phyloP scores from a whole-genome alignment of 2,797 vertebrate genomes.

The Pseudochromis fuscus region DNA sequence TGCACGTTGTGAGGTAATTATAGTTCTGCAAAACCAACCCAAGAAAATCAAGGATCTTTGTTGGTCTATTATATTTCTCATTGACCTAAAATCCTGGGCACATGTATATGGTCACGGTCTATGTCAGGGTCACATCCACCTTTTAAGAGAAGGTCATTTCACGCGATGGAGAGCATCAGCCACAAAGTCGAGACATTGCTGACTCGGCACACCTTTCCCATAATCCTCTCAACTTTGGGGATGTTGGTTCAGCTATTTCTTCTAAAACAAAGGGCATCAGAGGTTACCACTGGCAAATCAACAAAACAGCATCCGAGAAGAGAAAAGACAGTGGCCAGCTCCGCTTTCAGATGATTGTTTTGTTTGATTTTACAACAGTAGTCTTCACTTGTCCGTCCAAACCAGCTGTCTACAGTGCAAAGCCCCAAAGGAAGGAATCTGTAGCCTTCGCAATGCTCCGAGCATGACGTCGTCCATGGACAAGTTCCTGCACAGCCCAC shows the following conservation, averaged over 20 bases:
- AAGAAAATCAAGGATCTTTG: not conserved
- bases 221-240: slow-evolving; percentile 47
- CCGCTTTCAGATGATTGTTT: slow-evolving; percentile 40
- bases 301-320: slow-evolving; percentile 11
- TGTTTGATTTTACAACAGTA: slow-evolving; percentile 55
- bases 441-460: slow-evolving; percentile 23
- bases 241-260: slow-evolving; percentile 41
- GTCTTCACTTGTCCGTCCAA: slow-evolving; percentile 35
- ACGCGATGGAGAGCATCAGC: slow-evolving; percentile 47
- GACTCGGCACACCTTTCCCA: slow-evolving; percentile 51
- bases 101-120: slow-evolving; percentile 8
- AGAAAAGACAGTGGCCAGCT: slow-evolving; percentile 9
- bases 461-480: slow-evolving; percentile 34
- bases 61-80: not conserved
- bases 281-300: slow-evolving; percentile 14
- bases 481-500: slow-evolving; percentile 53
- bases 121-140: slow-evolving; percentile 15
- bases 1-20: not conserved
- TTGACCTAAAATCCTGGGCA: slow-evolving; percentile 2
- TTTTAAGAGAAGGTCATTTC: slow-evolving; percentile 50
- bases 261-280: slow-evolving; percentile 34
- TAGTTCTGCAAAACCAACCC: not conserved
- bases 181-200: slow-evolving; percentile 53
- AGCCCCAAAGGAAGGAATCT: slow-evolving; percentile 43
- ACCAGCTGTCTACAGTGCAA: slow-evolving; percentile 51